Conservation (phyloP, 2,888 invertebrate genomes). For the Dichetophora obliterata region DNA sequence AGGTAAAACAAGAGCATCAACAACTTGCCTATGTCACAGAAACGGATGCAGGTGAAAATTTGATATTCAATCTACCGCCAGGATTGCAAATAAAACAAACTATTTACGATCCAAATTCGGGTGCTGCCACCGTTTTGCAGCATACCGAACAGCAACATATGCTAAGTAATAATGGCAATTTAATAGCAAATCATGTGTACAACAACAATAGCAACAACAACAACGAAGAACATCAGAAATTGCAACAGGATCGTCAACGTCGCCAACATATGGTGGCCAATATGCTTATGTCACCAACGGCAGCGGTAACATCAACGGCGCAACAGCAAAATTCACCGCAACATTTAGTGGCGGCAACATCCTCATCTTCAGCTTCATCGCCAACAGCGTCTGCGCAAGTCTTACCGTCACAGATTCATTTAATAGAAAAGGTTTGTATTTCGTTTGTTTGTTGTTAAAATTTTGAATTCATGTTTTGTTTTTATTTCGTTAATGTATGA, state of each 20-base stretch:
- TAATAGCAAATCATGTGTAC: slow-evolving; percentile 30
- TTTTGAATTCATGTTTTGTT: slow-evolving; percentile 47
- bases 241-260: slow-evolving; percentile 55
- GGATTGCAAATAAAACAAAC: slow-evolving; percentile 65
- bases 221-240: slow-evolving; percentile 47
- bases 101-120: slow-evolving; percentile 54
- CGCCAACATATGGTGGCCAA: slow-evolving; percentile 66
- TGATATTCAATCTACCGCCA: slow-evolving; percentile 64
- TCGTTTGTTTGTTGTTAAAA: slow-evolving; percentile 58
- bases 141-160: slow-evolving; percentile 56
- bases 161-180: slow-evolving; percentile 40
- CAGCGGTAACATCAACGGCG: slow-evolving; percentile 47
- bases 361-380: slow-evolving; percentile 49
- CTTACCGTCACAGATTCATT: slow-evolving; percentile 69
- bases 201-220: slow-evolving; percentile 44
- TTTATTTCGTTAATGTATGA: slow-evolving; percentile 48
- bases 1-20: slow-evolving; percentile 65
- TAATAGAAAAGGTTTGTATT: slow-evolving; percentile 69
- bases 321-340: slow-evolving; percentile 47
- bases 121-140: slow-evolving; percentile 51
- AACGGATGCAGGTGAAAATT: slow-evolving; percentile 59
- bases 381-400: slow-evolving; percentile 51
- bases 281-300: slow-evolving; percentile 70
- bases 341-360: slow-evolving; percentile 38
- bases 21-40: slow-evolving; percentile 59